phyloP scores from a whole-genome alignment of 2,113 vertebrate genomes.

The Romanogobio albipinnatus region DNA sequence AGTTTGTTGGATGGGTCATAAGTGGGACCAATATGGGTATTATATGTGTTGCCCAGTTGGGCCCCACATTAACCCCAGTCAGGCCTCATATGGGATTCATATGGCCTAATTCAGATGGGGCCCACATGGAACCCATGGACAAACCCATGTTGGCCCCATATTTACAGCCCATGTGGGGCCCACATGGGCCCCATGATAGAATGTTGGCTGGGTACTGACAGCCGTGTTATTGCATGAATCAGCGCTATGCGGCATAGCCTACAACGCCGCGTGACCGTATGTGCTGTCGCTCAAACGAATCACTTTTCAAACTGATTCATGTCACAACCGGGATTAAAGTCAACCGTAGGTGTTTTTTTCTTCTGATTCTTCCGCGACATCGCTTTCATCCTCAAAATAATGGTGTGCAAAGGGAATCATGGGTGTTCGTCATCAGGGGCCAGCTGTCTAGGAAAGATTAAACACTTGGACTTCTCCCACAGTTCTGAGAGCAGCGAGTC shows the following conservation, averaged over 20 bases:
- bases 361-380: background rate
- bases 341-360: background rate
- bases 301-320: background rate
- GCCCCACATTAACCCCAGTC: too few relatives aligned
- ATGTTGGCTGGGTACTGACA: conserved; percentile 6
- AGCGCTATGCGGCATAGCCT: background rate
- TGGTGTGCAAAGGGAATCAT: background rate
- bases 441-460: conserved; percentile 40
- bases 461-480: conserved; percentile 23
- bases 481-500: background rate
- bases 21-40: background rate
- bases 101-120: too few relatives aligned
- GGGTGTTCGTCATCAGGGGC: conserved; percentile 33
- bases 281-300: background rate
- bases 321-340: background rate
- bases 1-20: background rate
- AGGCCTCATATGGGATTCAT: background rate
- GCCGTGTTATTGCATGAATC: conserved; percentile 25
- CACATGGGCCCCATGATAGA: too few relatives aligned
- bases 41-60: background rate
- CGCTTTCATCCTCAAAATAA: background rate
- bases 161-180: too few relatives aligned
- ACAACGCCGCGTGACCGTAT: background rate
- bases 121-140: too few relatives aligned
- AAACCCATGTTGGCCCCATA: too few relatives aligned